Evolutionary conservation across 2,888 invertebrate species (phyloP), one percentile per base, ranked within the genome.

Genomic region (Caprella mutica): DNA sequence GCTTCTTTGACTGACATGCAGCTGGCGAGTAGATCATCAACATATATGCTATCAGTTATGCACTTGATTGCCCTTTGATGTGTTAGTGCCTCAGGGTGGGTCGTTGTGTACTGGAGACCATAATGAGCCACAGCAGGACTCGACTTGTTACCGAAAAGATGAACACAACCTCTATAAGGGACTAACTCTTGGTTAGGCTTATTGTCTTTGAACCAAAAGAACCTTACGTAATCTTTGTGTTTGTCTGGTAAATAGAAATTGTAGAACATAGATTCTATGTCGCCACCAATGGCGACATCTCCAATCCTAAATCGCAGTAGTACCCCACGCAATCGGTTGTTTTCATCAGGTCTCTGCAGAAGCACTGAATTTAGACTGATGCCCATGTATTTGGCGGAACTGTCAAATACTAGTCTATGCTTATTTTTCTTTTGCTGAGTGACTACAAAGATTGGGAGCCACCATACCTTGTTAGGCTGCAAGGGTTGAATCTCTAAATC

Each of bases 391-490:
- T 14, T 30, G 2, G 50, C 50, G 17, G 50, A 19, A 21, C 50
- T 48, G 26, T 48, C 50, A 19, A 27, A 48, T 5, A 48, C 50
- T 5, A 48, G 29, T 6, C 50, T 2, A 3, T 27, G 27, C 14
- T 48, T 48, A 19, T 23, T 23, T 23, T 44, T 44, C 8, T 44
- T 44, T 44, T 17, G 44, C 5, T 44, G 44, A 14, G 44, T 44
- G 5, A 44, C 44, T 4, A 23, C 19, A 14, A 44, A 33, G 14
- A 33, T 33, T 9, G 33, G 33, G 14, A 33, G 8, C n/a, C n/a
- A n/a, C n/a, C n/a, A n/a, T n/a, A n/a, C n/a, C n/a, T n/a, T n/a
- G n/a, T n/a, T n/a, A n/a, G n/a, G n/a, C n/a, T n/a, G n/a, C n/a
- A n/a, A n/a, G n/a, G n/a, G n/a, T n/a, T n/a, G n/a, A n/a, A n/a